Base-by-base conservation (phyloP, 2,797 vertebrate species). In the Pseudopleuronectes americanus region DNA sequence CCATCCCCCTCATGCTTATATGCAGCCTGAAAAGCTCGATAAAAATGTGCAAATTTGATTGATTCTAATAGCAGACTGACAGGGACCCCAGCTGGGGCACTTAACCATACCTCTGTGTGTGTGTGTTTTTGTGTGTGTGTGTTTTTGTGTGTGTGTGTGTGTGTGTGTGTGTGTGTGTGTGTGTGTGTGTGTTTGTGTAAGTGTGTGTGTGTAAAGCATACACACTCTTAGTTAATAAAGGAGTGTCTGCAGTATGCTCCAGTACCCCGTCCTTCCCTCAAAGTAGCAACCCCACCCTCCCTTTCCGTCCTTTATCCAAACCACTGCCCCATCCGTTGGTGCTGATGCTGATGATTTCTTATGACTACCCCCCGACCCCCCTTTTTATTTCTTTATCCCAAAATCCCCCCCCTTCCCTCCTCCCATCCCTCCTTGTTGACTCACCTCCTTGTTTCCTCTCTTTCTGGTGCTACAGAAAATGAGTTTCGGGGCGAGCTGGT, bases 401-500 rank as follows among this genome's bases (percentile, higher is more conserved):
- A 60, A 64, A 61, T 45, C 19, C 31, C 1, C 3, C 16, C 24
- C 22, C 53, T n/a, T 24, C 58, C 8, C 13, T 19, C 4, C 9
- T 23, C 31, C 2, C 21, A 0, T 8, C n/a, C 7, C 52, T 10
- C 1, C 19, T 3, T 10, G 8, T 58, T 26, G 2, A 53, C 51
- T 62, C 52, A 14, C 69, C 22, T 33, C 26, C 51, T 65, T 33
- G 45, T 61, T 10, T 52, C 41, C 28, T 68, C 19, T 45, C 26
- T 58, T 57, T 64, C n/a, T 68, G 62, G 24, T 23, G 16, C 22
- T 87, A 45, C 2, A 98, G 97, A 99, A 96, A 96, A 98, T 99
- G 97, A 98, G 89, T 99, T 97, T 93, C 96, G 95, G 90, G 96
- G 96, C 12, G 94, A 97, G 94, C 95, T 99, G 94, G 94, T 98